These are phyloP conservation scores for Mesaphorura yosii DNA, from an alignment of 1,140 invertebrate genomes.

Conservation along the genomic window DNA sequence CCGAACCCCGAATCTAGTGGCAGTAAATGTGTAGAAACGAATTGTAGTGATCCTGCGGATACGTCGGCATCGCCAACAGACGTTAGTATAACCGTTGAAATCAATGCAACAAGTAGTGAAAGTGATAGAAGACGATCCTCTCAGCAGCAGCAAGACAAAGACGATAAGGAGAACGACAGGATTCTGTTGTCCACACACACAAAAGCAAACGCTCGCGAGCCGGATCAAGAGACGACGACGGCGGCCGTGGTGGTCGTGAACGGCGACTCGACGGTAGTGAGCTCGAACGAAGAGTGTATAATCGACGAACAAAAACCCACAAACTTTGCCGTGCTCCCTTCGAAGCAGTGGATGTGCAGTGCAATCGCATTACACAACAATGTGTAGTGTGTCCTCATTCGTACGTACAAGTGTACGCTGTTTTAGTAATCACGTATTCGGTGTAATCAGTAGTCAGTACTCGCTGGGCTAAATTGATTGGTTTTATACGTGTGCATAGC, in stretches of 20 bases:
- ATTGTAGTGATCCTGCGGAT: not conserved
- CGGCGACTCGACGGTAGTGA: slow-evolving; percentile 2
- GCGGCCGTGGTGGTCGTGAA: slow-evolving; percentile 1
- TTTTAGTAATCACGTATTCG: no score
- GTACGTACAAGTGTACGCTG: no score
- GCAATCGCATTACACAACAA: not conserved
- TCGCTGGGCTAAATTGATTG: not conserved
- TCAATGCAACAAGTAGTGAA: slow-evolving; percentile 1
- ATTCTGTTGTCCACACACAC: not conserved
- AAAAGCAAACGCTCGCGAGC: not conserved
- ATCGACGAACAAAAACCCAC: slow-evolving; percentile 2
- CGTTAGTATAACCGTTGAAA: not conserved
- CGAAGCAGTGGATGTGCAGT: not conserved
- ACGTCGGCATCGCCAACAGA: not conserved
- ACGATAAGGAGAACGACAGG: slow-evolving; percentile 26
- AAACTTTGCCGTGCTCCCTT: slow-evolving; percentile 9
- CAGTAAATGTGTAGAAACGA: no score
- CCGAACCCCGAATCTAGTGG: no score
- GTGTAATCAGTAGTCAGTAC: not conserved
- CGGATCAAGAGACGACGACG: slow-evolving; percentile 3
- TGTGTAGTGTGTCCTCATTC: no score
- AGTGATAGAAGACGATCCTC: not conserved
- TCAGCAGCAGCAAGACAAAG: slow-evolving; percentile 20
- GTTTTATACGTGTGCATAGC: not conserved
- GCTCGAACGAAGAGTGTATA: slow-evolving; percentile 15